Evolutionary conservation across 2,888 invertebrate species (phyloP).

Genomic region (Cephus nigrinus): DNA sequence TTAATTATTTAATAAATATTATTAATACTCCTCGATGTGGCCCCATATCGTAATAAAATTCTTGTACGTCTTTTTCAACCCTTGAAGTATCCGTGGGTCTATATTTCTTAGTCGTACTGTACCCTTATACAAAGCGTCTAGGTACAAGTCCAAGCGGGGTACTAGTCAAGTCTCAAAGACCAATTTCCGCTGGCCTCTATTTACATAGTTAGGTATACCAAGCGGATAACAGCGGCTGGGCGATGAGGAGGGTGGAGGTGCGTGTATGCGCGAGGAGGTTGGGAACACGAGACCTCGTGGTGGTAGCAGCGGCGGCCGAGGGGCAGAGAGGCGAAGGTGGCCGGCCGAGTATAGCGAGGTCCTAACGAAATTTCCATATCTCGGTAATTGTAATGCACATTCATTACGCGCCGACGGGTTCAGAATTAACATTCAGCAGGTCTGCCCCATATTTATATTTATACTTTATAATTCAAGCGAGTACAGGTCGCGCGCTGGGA

Average conservation of each 20-base stretch:
- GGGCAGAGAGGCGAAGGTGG: background rate
- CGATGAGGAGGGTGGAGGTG: slow-evolving; percentile 19
- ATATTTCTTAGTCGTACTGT: background rate
- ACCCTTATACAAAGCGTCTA: background rate
- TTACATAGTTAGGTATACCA: slow-evolving; percentile 61
- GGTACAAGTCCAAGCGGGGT: background rate
- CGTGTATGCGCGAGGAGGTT: slow-evolving; percentile 19
- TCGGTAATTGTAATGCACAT: slow-evolving; percentile 60
- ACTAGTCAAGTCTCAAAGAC: slow-evolving; percentile 55
- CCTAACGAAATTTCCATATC: slow-evolving; percentile 60
- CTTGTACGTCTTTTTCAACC: background rate
- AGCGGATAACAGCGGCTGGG: slow-evolving; percentile 47
- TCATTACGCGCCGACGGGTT: slow-evolving; percentile 45
- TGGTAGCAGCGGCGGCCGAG: background rate
- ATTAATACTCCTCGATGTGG: background rate
- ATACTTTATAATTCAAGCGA: slow-evolving; percentile 44
- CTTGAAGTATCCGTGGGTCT: background rate
- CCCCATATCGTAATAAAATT: rapidly evolving
- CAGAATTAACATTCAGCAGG: slow-evolving; percentile 47
- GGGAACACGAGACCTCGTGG: background rate
- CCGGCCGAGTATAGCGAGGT: background rate
- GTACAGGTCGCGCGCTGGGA: background rate
- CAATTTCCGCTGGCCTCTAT: slow-evolving; percentile 62
- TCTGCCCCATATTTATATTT: slow-evolving; percentile 43
- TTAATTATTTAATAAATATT: background rate